Percentiles rank a stretch among this genome's conserved stretches.
These are phyloP conservation scores for Panthera leo DNA, from an alignment of 2,113 vertebrate genomes.

Conservation along the genomic window DNA sequence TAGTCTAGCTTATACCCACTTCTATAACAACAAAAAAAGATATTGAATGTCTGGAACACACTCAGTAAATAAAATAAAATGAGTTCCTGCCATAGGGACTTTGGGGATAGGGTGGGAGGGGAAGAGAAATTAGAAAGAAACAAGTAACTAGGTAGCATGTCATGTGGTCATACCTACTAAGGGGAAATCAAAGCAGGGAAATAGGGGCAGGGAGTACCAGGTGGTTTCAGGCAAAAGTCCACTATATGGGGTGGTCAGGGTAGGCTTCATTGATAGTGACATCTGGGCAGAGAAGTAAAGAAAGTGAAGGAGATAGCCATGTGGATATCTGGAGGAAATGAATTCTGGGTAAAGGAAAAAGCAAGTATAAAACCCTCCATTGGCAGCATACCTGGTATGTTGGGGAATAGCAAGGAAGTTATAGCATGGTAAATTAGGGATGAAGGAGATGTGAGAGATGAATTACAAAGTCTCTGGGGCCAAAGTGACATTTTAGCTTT, in stretches of 20 bases:
- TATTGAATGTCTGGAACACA: background rate
- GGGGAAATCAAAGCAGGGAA: background rate
- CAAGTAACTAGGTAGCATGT: background rate
- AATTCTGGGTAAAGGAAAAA: background rate
- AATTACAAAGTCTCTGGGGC: background rate
- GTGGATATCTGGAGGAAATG: background rate
- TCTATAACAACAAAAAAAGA: background rate
- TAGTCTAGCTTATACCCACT: background rate
- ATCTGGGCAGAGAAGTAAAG: background rate
- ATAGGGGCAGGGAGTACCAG: background rate
- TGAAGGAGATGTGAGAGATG: background rate
- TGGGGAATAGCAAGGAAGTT: background rate
- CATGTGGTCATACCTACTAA: background rate
- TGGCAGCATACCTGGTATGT: background rate
- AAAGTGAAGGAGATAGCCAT: background rate
- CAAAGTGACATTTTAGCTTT: background rate
- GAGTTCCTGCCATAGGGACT: background rate
- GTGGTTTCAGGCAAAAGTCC: background rate
- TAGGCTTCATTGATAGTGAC: background rate
- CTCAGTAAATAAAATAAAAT: background rate
- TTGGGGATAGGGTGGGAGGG: background rate
- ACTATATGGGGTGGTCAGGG: background rate
- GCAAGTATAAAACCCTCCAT: background rate
- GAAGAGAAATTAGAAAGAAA: background rate
- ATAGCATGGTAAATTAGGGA: background rate